Conservation (phyloP, 2,888 invertebrate species). For the Melieria omissa region DNA sequence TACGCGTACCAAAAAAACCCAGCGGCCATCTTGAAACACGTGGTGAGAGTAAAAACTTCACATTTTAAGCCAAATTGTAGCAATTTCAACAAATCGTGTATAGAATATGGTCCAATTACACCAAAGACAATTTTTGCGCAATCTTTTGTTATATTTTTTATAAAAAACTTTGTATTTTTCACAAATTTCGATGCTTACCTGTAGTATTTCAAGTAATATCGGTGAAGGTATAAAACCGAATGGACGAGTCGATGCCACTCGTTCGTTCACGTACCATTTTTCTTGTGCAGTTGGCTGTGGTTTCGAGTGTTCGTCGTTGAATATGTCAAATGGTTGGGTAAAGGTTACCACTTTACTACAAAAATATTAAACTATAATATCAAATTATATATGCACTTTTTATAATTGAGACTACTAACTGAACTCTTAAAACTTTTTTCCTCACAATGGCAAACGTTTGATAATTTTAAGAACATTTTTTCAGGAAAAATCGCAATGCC, state of each 20-base stretch:
- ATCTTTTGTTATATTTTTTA: slow-evolving; percentile 3
- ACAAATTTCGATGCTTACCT: slow-evolving; percentile 53
- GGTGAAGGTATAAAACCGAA: slow-evolving; percentile 65
- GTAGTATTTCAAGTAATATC: slow-evolving; percentile 60
- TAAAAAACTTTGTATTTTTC: not conserved
- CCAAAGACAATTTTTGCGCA: not conserved
- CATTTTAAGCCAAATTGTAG: not conserved
- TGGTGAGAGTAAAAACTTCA: not conserved
- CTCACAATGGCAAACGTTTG: too few species aligned
- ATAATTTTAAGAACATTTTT: too few species aligned
- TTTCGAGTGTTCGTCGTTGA: too few species aligned
- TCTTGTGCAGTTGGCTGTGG: not conserved
- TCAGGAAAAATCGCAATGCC: too few species aligned
- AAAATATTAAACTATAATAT: too few species aligned
- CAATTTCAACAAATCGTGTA: not conserved
- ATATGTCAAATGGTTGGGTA: too few species aligned
- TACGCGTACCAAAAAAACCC: not conserved
- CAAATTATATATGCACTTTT: too few species aligned
- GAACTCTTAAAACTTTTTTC: too few species aligned
- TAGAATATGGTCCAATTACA: not conserved
- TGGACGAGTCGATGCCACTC: slow-evolving; percentile 56
- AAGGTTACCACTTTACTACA: too few species aligned
- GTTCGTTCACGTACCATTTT: slow-evolving; percentile 21
- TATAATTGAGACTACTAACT: too few species aligned
- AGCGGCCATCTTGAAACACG: slow-evolving; percentile 54